These are phyloP conservation scores for Hirtodrosophila duncani DNA, from an alignment of 2,888 invertebrate genomes.

Conservation along the genomic window DNA sequence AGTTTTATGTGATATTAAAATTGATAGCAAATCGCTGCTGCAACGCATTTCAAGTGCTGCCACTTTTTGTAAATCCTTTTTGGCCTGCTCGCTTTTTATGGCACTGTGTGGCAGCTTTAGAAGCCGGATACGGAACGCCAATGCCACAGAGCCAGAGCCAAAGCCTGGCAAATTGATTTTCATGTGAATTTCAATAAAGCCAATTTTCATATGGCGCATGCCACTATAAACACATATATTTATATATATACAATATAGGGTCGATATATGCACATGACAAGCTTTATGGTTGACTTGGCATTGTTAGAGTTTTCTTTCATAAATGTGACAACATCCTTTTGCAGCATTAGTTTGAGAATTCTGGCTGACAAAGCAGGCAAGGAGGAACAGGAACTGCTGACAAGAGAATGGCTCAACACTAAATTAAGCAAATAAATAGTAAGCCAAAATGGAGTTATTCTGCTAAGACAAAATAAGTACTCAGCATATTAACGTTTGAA, in stretches of 20 bases:
- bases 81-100: not conserved
- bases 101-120: slow-evolving; percentile 7
- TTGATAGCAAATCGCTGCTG: slow-evolving; percentile 68
- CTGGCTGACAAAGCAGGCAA: slow-evolving; percentile 12
- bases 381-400: not conserved
- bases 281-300: slow-evolving; percentile 37
- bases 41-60: slow-evolving; percentile 51
- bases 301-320: slow-evolving; percentile 15
- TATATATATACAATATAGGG: slow-evolving; percentile 1
- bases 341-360: too few relatives aligned
- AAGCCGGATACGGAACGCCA: not conserved
- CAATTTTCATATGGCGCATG: slow-evolving; percentile 59
- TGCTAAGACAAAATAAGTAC: too few relatives aligned
- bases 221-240: too few relatives aligned
- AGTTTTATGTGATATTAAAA: slow-evolving; percentile 71
- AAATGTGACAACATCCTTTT: too few relatives aligned
- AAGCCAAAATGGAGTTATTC: too few relatives aligned
- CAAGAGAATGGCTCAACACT: not conserved
- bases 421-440: not conserved
- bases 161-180: slow-evolving; percentile 55
- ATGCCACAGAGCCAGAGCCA: not conserved
- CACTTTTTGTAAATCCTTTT: slow-evolving; percentile 15
- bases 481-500: too few relatives aligned
- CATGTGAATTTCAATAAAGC: slow-evolving; percentile 65
- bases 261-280: slow-evolving; percentile 13